Percentiles rank a stretch among this genome's conserved stretches.
phyloP scores from a whole-genome alignment of 2,888 invertebrate genomes.

The Gymnoscelis rufifasciata region DNA sequence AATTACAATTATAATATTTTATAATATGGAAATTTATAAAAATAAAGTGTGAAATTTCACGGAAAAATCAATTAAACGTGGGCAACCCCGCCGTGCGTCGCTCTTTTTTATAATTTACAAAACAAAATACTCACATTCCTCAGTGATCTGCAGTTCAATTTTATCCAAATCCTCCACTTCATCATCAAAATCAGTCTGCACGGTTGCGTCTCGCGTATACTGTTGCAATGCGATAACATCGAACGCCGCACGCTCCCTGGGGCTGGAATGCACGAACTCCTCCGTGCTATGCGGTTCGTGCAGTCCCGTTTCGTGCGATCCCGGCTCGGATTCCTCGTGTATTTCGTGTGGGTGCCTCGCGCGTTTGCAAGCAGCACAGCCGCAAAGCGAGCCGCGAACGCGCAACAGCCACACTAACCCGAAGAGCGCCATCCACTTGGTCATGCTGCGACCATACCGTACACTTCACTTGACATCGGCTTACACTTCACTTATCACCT shows the following conservation, averaged over 20 bases:
- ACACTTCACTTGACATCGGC: slow-evolving; percentile 36
- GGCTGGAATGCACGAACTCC: slow-evolving; percentile 23
- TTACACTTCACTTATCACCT: slow-evolving; percentile 15
- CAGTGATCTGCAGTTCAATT: slow-evolving; percentile 69
- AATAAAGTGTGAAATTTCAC: too few species aligned
- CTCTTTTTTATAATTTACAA: not conserved
- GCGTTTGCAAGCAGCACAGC: slow-evolving; percentile 84
- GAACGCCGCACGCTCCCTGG: slow-evolving; percentile 53
- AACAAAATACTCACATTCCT: slow-evolving; percentile 59
- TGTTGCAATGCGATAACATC: slow-evolving; percentile 70
- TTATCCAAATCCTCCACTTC: slow-evolving; percentile 67
- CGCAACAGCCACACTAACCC: slow-evolving; percentile 91
- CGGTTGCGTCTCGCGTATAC: slow-evolving; percentile 72
- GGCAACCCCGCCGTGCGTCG: too few species aligned
- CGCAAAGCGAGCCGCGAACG: slow-evolving; percentile 88
- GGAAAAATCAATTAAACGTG: too few species aligned
- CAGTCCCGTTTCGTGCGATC: slow-evolving; percentile 31
- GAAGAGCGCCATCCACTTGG: slow-evolving; percentile 89
- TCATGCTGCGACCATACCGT: slow-evolving; percentile 68
- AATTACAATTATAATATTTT: too few species aligned
- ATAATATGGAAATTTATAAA: too few species aligned
- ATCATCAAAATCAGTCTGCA: slow-evolving; percentile 74
- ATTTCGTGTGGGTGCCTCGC: slow-evolving; percentile 57
- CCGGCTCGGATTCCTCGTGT: slow-evolving; percentile 42
- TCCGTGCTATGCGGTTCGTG: slow-evolving; percentile 15